Conservation (phyloP, 2,797 vertebrate species). For the Gymnopithys bicolor region DNA sequence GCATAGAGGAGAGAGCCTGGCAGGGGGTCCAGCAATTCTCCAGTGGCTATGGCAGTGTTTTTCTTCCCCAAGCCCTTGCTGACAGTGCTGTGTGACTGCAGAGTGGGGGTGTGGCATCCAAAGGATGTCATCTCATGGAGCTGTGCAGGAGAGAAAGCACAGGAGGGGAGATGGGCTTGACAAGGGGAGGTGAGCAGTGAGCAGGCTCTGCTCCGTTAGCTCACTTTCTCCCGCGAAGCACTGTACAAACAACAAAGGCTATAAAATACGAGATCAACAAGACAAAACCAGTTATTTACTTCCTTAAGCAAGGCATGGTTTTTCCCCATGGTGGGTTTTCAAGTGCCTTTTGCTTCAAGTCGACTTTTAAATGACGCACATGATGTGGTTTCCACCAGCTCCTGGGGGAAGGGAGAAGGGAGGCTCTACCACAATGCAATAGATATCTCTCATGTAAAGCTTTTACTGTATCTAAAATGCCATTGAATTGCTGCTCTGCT, state of each 20-base stretch:
- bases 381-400: background rate
- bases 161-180: background rate
- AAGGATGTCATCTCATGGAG: background rate
- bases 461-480: background rate
- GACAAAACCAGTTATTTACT: background rate
- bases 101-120: background rate
- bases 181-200: rapidly evolving
- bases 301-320: background rate
- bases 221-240: rapidly evolving
- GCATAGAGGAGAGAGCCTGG: background rate
- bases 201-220: background rate
- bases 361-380: background rate
- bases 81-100: background rate
- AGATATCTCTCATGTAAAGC: background rate
- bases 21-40: rapidly evolving
- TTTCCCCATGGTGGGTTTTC: background rate
- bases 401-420: background rate
- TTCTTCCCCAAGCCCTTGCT: background rate
- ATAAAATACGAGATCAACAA: background rate
- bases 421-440: background rate
- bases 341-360: background rate
- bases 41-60: background rate
- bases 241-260: background rate
- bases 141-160: background rate
- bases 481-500: background rate